Base-by-base conservation (phyloP, 2,888 invertebrate genomes). In the Capitulum mitella region DNA sequence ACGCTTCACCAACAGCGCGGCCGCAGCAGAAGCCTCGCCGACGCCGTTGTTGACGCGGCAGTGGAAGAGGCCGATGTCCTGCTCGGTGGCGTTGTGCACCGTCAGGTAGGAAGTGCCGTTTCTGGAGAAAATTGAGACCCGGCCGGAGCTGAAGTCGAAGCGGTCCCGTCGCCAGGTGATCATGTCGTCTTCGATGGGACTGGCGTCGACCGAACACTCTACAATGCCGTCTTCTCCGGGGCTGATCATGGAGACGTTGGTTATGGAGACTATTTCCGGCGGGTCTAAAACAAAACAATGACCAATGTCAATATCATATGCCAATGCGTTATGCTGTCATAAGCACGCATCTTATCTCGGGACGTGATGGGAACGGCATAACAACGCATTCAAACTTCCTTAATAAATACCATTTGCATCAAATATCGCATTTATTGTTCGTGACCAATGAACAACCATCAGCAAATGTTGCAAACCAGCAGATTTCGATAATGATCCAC, bases 1-100 rank as follows among this genome's bases (percentile, higher is more conserved):
- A 91, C 97, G 97, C 88, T 95, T 95, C 1, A 97, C 96, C 79
- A 97, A 90, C 82, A 96, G 87, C 86, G 92, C 90, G 26, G 93
- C 91, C 81, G 92, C 90, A 81, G 90, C 90, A 54, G 89, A 83
- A 10, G 90, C 89, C 83, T 92, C 92, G 82, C 95, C 95, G 77
- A 97, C 92, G 29, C 93, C 93, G 85, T 98, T 98, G 86, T 93
- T 91, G 29, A 93, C 95, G 58, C 92, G 89, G 85, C 98, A 98
- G 77, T 90, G 90, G 86, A 93, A 98, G 82, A 90, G 90, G 82
- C 97, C 97, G 0, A 95, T 92, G 85, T 98, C 97, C 77, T 92
- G 91, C 82, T 93, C 90, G 58, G 90, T 91, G 0, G 94, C 92
- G 82, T 91, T 89, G 78, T 90, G 90, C 81, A 98, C 91, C 26